phyloP scores from a whole-genome alignment of 2,113 vertebrate species.

The Gambusia affinis region DNA sequence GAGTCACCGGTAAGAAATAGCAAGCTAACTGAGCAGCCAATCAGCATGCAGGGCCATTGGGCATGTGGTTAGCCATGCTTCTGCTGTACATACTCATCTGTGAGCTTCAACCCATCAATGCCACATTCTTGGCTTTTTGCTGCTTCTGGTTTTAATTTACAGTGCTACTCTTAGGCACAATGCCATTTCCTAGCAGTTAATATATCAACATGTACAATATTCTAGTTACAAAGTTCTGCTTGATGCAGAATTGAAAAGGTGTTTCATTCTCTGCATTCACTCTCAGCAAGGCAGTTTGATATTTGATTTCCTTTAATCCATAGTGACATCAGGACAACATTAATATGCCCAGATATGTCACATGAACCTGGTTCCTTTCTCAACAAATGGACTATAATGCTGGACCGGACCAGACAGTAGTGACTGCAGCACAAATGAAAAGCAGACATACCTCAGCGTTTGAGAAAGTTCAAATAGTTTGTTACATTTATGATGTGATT shows the following conservation, averaged over 20 bases:
- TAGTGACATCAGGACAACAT: background rate
- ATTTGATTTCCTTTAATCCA: background rate
- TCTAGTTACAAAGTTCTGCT: background rate
- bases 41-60: slow-evolving; percentile 36
- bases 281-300: background rate
- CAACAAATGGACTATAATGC: too few relatives aligned
- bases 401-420: too few relatives aligned
- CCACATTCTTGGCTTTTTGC: background rate
- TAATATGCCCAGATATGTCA: too few relatives aligned
- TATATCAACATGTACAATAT: too few relatives aligned
- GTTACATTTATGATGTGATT: too few relatives aligned
- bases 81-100: slow-evolving; percentile 13
- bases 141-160: background rate
- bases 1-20: slow-evolving; percentile 90
- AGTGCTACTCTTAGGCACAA: background rate
- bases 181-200: too few relatives aligned
- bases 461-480: too few relatives aligned
- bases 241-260: background rate
- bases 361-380: too few relatives aligned
- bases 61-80: slow-evolving; percentile 29
- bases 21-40: slow-evolving; percentile 2
- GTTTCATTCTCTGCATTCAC: background rate
- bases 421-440: too few relatives aligned
- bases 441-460: background rate
- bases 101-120: slow-evolving; percentile 13